Conservation (phyloP, 2,797 vertebrate species). For the Nyctibius grandis region DNA sequence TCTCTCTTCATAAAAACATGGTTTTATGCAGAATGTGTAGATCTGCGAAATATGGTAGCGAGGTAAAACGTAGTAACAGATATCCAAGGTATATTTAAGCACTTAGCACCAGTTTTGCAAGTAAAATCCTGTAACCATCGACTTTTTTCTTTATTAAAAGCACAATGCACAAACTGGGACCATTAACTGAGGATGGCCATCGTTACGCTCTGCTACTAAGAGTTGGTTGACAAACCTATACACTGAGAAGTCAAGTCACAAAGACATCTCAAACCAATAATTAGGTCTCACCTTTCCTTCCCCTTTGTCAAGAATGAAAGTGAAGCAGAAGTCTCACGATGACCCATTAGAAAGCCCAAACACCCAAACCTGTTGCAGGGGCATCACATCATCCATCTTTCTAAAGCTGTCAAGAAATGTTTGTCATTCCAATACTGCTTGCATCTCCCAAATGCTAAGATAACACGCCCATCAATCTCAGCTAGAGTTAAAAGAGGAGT, state of each 20-base stretch:
- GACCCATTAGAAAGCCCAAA: constrained; percentile 47
- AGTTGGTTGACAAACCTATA: neutral
- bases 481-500: constrained; percentile 61
- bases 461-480: constrained; percentile 54
- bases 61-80: neutral
- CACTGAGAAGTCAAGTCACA: neutral
- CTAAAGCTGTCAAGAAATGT: constrained; percentile 62
- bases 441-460: constrained; percentile 59
- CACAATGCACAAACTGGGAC: neutral
- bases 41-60: neutral
- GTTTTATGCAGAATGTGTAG: neutral
- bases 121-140: neutral
- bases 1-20: neutral
- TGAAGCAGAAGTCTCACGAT: neutral
- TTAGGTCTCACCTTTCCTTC: constrained; percentile 2
- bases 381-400: constrained; percentile 63
- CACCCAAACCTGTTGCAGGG: constrained; percentile 4
- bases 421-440: constrained; percentile 64
- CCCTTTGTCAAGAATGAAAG: neutral
- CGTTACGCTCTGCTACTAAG: neutral
- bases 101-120: neutral
- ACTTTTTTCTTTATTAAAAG: neutral
- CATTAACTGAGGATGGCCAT: neutral
- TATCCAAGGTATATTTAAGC: neutral
- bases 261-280: neutral